Base-by-base conservation (phyloP, 2,797 vertebrate genomes). In the Periparus ater region DNA sequence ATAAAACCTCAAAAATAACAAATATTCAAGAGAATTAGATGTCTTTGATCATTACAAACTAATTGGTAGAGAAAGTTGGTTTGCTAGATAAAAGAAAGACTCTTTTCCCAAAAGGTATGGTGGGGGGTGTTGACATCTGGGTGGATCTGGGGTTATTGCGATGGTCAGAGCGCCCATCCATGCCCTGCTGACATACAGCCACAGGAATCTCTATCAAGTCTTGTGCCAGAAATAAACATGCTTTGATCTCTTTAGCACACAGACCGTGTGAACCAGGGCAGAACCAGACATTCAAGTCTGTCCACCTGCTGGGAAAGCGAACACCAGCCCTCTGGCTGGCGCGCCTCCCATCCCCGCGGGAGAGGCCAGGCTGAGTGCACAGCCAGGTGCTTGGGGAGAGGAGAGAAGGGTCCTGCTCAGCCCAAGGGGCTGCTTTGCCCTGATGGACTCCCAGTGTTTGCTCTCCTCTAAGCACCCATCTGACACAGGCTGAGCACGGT, bases 271-370 rank as follows among this genome's bases (percentile, higher is more conserved):
- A 96, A 91, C 32, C 36, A 40, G 3, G 20, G 30, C 60, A 85
- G 74, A 95, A 94, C 94, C 67, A 93, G 95, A 95, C 71, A 85
- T 89, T 95, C 92, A 0, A 40, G 95, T 92, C 92, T 0, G 0
- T 67, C 82, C 27, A n/a, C 73, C 60, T 67, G 44, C 73, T 22
- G 42, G 42, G 88, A 90, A 94, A 95, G 38, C 0, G 1, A 79
- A 20, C 34, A 62, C 42, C 38, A 16, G 27, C 38, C 42, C 54
- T 73, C 19, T 54, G 74, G 30, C 63, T 9, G 0, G 1, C 67
- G 25, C 0, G 0, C 32, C 70, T 81, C 70, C 55, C 78, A 34
- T 47, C 8, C 32, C 74, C 2, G 2, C 0, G 7, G 81, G 57
- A 90, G 57, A 85, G 58, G 73, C 90, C 48, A 23, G 76, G 26